Evolutionary conservation across 2,113 vertebrate species (phyloP).

Genomic region (Reinhardtius hippoglossoides): DNA sequence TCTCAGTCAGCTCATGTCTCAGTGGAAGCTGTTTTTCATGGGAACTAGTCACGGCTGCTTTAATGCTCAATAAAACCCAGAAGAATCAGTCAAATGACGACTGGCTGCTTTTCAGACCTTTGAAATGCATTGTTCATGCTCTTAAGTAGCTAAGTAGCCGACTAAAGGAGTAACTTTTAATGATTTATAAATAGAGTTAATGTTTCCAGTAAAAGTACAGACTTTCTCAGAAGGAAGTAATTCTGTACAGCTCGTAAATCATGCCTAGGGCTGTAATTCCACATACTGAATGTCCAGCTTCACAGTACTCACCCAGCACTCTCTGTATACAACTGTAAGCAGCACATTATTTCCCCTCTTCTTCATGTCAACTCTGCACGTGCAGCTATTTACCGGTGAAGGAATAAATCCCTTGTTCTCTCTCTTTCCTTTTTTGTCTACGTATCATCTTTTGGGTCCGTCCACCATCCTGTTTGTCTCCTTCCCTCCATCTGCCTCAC

Average conservation of each 20-base stretch:
- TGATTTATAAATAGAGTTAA: not conserved
- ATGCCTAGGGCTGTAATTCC: no score
- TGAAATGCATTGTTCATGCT: not conserved
- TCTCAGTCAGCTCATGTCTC: no score
- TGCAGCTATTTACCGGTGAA: conserved; percentile 35
- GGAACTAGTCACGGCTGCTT: no score
- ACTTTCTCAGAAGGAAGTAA: no score
- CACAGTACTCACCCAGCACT: not conserved
- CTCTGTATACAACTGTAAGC: not conserved
- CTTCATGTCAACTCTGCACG: conserved; percentile 15
- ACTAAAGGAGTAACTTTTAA: not conserved
- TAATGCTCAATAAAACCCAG: no score
- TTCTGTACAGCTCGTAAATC: no score
- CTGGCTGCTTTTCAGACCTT: not conserved
- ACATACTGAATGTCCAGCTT: no score
- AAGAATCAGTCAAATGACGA: no score
- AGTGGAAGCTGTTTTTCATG: no score
- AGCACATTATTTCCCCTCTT: not conserved
- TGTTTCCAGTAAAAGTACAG: not conserved
- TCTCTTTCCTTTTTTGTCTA: conserved; percentile 55
- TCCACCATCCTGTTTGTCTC: conserved; percentile 75
- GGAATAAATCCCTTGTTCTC: conserved; percentile 12
- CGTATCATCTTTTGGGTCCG: conserved; percentile 39
- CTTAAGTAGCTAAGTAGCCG: not conserved
- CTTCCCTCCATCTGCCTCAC: conserved; percentile 66